Percentiles rank a stretch among this genome's conserved stretches.
phyloP scores from a whole-genome alignment of 2,797 vertebrate genomes.

The Gymnoscopelus microlampas region DNA sequence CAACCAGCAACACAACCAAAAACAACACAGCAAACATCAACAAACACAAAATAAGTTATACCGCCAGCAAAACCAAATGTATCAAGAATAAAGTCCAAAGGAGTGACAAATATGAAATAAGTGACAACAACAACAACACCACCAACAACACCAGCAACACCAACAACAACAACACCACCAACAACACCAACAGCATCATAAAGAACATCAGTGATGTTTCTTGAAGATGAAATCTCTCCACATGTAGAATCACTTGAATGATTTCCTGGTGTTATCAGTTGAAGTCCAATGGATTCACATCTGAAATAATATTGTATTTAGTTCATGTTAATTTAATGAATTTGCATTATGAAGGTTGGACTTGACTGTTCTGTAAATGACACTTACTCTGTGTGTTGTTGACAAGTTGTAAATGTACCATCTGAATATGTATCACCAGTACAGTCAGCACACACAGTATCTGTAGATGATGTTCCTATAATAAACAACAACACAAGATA shows the following conservation, averaged over 20 bases:
- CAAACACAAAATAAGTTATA: too few species aligned
- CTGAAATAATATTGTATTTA: conserved; percentile 37
- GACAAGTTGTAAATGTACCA: conserved; percentile 51
- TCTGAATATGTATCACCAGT: conserved; percentile 55
- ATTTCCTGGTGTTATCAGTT: conserved; percentile 36
- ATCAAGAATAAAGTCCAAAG: too few species aligned
- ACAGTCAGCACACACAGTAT: conserved; percentile 61
- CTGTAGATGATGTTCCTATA: conserved; percentile 49
- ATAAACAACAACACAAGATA: too few species aligned
- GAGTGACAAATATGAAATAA: too few species aligned
- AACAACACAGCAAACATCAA: too few species aligned
- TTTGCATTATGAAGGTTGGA: too few species aligned
- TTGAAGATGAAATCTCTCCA: neutral
- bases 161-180: too few species aligned
- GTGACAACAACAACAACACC: too few species aligned
- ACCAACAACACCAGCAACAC: too few species aligned
- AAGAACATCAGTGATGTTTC: neutral
- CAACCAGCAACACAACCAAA: too few species aligned
- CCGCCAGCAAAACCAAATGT: too few species aligned
- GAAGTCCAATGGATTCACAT: conserved; percentile 39
- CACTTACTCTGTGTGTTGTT: conserved; percentile 61
- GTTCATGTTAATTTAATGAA: neutral
- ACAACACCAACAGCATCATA: too few species aligned
- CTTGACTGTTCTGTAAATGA: neutral
- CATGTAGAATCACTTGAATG: conserved; percentile 40